Evolutionary conservation across 2,797 vertebrate species (phyloP), one percentile per base, ranked within the genome.

Genomic region (Cynodonichthys magdalenae): DNA sequence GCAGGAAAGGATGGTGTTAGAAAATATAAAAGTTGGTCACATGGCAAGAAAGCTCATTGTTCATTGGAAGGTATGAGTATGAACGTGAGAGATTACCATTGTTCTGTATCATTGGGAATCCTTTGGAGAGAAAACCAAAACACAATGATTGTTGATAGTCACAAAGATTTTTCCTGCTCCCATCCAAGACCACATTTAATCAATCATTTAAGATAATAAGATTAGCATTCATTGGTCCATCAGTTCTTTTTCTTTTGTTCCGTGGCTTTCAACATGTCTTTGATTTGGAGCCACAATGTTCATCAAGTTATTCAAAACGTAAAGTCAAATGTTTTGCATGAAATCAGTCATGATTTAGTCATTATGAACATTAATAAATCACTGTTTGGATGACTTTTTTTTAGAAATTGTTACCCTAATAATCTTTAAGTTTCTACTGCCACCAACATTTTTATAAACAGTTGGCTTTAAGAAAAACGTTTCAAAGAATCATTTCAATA

Each of bases 101-200:
- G 90, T 84, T 91, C 90, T 90, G 90, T 92, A 92, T 92, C 90
- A 92, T 89, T 92, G 89, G 80, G 85, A 83, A 75, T 90, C 91
- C 92, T 93, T 92, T 87, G 85, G 85, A 92, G 89, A 92, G 80
- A 91, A 91, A 92, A 93, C 89, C 90, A 92, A 82, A 90, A 91
- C 86, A 92, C 75, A 92, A 90, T 88, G 90, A 91, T 93, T 90
- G 89, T 87, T 87, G 85, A 85, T 81, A 89, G 87, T 88, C 77
- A 82, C 83, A 85, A 69, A 82, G 81, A 90, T 90, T 90, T n/a
- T 79, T 80, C 71, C 71, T 84, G 63, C 67, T 81, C 74, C 71
- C 81, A 89, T 89, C 90, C 86, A 88, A 90, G 77, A 91, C 87
- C 85, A 90, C 63, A 83, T 61, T 68, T 56, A 83, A 87, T 82